These are phyloP conservation scores for Drosophila sechellia DNA, from an alignment of 1,140 invertebrate genomes.

Conservation along the genomic window DNA sequence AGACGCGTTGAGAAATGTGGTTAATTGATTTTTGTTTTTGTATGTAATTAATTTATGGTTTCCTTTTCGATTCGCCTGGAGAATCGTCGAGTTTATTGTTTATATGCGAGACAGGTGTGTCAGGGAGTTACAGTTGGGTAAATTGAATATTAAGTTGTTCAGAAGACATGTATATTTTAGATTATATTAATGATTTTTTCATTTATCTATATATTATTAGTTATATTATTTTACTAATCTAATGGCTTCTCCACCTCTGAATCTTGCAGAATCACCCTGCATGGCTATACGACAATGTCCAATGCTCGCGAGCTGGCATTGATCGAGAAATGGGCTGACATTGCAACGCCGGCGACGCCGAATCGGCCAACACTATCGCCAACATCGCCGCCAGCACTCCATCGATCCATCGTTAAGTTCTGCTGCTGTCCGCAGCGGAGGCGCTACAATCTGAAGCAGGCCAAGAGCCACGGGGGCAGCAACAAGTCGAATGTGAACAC, in stretches of 20 bases:
- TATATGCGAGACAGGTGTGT: conserved; percentile 24
- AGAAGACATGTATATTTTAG: too few relatives aligned
- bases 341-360: conserved; percentile 78
- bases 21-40: conserved; percentile 73
- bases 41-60: conserved; percentile 50
- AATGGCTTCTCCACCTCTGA: not conserved
- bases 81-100: conserved; percentile 7
- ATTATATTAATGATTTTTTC: too few relatives aligned
- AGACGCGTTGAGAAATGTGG: conserved; percentile 76
- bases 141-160: not conserved
- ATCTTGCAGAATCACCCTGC: conserved; percentile 69
- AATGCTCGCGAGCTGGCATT: conserved; percentile 83
- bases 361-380: conserved; percentile 71
- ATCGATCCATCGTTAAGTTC: conserved; percentile 73
- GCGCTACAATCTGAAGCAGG: conserved; percentile 75
- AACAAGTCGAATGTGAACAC: conserved; percentile 55
- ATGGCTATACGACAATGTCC: conserved; percentile 83
- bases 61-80: conserved; percentile 9
- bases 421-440: conserved; percentile 80
- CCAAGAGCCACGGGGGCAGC: conserved; percentile 40
- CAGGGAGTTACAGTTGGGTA: not conserved
- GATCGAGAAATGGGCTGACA: conserved; percentile 83
- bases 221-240: not conserved
- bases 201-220: too few relatives aligned
- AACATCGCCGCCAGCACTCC: conserved; percentile 64